Evolutionary conservation across 2,797 vertebrate genomes (phyloP), one percentile per base, ranked within the genome.

Genomic region (Graptemys geographica): DNA sequence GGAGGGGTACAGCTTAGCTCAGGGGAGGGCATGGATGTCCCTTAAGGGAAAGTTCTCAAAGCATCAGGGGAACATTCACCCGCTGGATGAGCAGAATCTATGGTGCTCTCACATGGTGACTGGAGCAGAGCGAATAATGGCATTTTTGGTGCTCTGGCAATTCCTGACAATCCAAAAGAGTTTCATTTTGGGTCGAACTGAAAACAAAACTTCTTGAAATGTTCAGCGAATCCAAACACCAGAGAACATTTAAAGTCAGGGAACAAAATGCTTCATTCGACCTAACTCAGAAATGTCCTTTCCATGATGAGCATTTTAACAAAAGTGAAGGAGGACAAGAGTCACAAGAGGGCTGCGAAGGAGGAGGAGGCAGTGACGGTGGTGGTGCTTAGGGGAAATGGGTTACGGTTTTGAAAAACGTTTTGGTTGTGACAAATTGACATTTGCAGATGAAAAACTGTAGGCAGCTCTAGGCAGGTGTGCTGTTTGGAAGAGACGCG

Each of bases 1-100:
- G 65, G 76, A 90, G 49, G 52, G 89, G 87, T 83, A 56, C 57
- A 83, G 85, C 83, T 91, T 72, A 90, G 9, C 59, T 69, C 44
- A 44, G 78, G 83, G 41, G 33, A 52, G 31, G 56, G 86, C 55
- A 92, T 86, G 37, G 89, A 79, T 81, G 83, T 52, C 88, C 83
- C 83, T 76, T 16, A 33, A 88, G 83, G 90, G 65, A 27, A 81
- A 44, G 51, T 76, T 91, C 89, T 92, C 83, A 92, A 83, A 91
- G 25, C 83, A 88, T 31, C 37, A 28, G 51, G 41, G 28, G 31
- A 41, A 74, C 53, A 74, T 88, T 91, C 83, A 95, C 65, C 89
- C 65, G 15, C 18, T 53, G 84, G 89, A 49, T 27, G 79, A 83
- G 81, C 55, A 86, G 86, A 56, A 72, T 25, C 74, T 37, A 49